These are phyloP conservation scores for Drosophila cognata DNA, from an alignment of 2,888 invertebrate genomes.

Conservation along the genomic window DNA sequence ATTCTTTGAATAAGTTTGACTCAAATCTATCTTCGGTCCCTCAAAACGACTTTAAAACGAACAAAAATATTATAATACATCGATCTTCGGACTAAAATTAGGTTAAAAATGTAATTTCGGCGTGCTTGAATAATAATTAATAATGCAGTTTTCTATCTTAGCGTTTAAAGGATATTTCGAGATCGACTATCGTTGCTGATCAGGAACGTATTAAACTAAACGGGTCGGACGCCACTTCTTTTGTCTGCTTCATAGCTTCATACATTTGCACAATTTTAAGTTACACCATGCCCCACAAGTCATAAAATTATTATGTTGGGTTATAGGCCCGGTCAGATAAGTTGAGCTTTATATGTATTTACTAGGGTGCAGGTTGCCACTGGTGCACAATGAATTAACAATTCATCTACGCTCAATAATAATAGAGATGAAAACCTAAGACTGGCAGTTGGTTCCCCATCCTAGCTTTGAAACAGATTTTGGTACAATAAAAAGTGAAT, in stretches of 20 bases:
- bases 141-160: neutral
- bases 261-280: constrained; percentile 6
- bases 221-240: neutral
- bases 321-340: neutral
- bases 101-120: neutral
- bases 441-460: constrained; percentile 6
- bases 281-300: neutral
- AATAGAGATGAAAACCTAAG: constrained; percentile 27
- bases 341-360: neutral
- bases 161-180: neutral
- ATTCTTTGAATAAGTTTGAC: too few species aligned
- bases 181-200: neutral
- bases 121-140: neutral
- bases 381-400: constrained; percentile 36
- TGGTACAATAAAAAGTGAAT: constrained; percentile 65
- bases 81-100: neutral
- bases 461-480: constrained; percentile 20
- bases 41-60: neutral
- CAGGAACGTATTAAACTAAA: neutral
- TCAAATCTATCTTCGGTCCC: neutral
- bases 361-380: constrained; percentile 1
- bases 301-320: constrained; percentile 9
- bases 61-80: neutral
- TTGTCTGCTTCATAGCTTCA: neutral
- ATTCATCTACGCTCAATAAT: constrained; percentile 64